Percentiles rank a stretch among this genome's conserved stretches.
phyloP scores from a whole-genome alignment of 2,113 vertebrate genomes.

The Otolemur garnettii region DNA sequence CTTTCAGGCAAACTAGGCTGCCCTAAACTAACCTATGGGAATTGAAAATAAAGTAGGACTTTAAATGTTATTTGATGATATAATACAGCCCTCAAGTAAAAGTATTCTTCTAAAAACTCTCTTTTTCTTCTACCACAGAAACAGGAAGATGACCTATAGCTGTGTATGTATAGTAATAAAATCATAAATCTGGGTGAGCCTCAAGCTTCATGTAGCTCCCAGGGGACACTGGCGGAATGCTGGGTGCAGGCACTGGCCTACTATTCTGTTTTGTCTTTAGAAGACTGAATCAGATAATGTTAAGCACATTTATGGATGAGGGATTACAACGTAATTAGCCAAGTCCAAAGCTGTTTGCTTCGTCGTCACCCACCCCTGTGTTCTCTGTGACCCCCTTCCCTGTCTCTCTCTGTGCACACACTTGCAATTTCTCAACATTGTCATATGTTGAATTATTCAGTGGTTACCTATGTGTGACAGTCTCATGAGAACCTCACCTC shows the following conservation, averaged over 20 bases:
- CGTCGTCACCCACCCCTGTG: background rate
- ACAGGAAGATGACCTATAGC: fast-evolving
- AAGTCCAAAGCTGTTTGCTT: background rate
- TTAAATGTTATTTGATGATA: background rate
- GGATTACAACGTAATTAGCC: background rate
- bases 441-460: background rate
- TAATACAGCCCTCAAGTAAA: background rate
- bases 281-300: background rate
- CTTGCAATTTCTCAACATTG: fast-evolving
- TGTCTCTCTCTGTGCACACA: background rate
- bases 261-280: background rate
- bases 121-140: no score
- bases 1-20: background rate
- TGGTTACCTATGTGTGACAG: background rate
- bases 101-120: background rate
- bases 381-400: background rate
- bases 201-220: background rate
- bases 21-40: fast-evolving
- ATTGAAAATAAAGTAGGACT: background rate
- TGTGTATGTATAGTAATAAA: fast-evolving
- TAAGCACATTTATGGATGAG: background rate
- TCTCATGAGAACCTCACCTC: background rate
- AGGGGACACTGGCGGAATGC: background rate
- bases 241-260: background rate
- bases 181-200: background rate